Evolutionary conservation across 2,888 invertebrate genomes (phyloP).

Genomic region (Hirtodrosophila trivittata): DNA sequence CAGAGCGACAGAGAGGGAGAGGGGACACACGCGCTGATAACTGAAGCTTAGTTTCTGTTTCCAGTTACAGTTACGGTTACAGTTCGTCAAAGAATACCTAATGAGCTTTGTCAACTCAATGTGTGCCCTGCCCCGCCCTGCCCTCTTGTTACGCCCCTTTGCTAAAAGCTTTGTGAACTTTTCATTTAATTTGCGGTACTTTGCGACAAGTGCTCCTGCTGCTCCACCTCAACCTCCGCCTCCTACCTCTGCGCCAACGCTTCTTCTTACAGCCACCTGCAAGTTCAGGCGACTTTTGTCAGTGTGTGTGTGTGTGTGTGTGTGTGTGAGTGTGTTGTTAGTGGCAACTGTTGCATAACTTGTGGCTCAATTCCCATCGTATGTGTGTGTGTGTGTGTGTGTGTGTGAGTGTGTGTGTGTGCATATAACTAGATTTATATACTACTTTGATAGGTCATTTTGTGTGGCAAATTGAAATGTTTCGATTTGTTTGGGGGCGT

Average conservation of each 20-base stretch:
- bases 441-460: constrained; percentile 30
- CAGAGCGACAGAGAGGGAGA: not conserved
- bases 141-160: not conserved
- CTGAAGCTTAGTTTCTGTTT: constrained; percentile 2
- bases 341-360: constrained; percentile 65
- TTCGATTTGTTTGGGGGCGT: constrained; percentile 18
- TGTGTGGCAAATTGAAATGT: constrained; percentile 41
- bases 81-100: constrained; percentile 47
- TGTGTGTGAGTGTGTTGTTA: not conserved
- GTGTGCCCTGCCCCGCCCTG: not conserved
- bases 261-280: constrained; percentile 38
- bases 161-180: constrained; percentile 40
- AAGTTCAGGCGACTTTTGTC: constrained; percentile 18
- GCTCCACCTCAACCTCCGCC: not conserved
- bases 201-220: not conserved
- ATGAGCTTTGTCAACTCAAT: constrained; percentile 32
- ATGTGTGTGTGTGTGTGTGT: constrained; percentile 2
- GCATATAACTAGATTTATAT: constrained; percentile 8
- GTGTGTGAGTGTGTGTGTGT: constrained; percentile 7
- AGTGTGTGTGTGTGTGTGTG: not conserved
- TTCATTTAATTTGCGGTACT: constrained; percentile 39
- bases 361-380: constrained; percentile 18
- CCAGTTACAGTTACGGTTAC: constrained; percentile 12
- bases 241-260: not conserved
- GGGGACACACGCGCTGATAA: not conserved